Conservation (phyloP, 2,797 vertebrate species). For the Sylvia borin region DNA sequence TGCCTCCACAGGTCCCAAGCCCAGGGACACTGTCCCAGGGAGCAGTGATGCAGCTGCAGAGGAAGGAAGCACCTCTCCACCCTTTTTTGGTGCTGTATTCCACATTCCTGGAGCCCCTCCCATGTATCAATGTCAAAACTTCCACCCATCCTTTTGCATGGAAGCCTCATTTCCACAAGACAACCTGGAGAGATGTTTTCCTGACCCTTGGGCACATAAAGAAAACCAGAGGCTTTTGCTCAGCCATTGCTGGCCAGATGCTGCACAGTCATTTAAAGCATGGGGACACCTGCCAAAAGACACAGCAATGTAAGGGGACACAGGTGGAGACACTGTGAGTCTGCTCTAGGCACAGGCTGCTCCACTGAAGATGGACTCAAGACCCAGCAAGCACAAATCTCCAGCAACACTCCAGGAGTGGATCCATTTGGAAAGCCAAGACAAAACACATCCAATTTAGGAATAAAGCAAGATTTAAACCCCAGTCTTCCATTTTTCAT, state of each 20-base stretch:
- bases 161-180: not conserved
- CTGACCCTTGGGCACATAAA: not conserved
- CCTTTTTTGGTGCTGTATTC: not conserved
- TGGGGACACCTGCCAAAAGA: not conserved
- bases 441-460: not conserved
- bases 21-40: not conserved
- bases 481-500: not conserved
- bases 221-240: not conserved
- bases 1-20: not conserved
- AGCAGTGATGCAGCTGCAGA: not conserved
- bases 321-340: not conserved
- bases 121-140: not conserved
- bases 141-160: not conserved
- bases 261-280: not conserved
- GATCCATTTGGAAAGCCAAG: not conserved
- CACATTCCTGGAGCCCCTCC: not conserved
- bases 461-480: not conserved
- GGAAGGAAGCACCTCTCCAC: not conserved
- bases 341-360: not conserved
- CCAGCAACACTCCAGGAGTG: not conserved
- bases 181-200: not conserved
- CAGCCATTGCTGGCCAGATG: not conserved
- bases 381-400: not conserved
- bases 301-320: not conserved
- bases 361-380: not conserved